These are phyloP conservation scores for Incurvaria masculella DNA, from an alignment of 2,888 invertebrate species.

Conservation along the genomic window DNA sequence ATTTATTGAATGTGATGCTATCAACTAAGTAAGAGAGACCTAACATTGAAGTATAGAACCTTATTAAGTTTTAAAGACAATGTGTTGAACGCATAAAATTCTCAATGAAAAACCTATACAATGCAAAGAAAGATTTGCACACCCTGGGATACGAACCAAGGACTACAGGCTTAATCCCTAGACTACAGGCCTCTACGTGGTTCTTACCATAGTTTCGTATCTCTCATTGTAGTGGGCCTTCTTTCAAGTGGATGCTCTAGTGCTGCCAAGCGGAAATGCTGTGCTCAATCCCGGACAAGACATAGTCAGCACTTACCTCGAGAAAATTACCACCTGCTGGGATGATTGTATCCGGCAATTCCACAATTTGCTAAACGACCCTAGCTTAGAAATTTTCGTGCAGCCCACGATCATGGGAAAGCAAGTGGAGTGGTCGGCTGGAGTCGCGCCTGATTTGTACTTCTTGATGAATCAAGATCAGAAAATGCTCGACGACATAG, in stretches of 20 bases:
- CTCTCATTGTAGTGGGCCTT: constrained; percentile 55
- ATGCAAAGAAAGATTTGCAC: too few relatives aligned
- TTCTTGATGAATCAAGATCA: constrained; percentile 69
- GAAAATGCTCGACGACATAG: constrained; percentile 50
- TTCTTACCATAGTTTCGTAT: too few relatives aligned
- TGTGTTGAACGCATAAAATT: too few relatives aligned
- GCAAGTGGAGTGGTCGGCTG: constrained; percentile 72
- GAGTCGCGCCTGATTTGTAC: constrained; percentile 67
- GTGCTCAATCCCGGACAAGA: constrained; percentile 60
- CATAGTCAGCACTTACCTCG: constrained; percentile 55
- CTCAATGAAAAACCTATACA: too few relatives aligned
- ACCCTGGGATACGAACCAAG: too few relatives aligned
- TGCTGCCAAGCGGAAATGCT: constrained; percentile 33
- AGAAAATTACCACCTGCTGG: constrained; percentile 63
- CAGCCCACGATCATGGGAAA: constrained; percentile 83
- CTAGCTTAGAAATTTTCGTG: constrained; percentile 68
- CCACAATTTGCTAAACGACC: constrained; percentile 69
- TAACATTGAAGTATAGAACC: too few relatives aligned
- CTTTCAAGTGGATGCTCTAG: constrained; percentile 59
- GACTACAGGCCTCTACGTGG: too few relatives aligned
- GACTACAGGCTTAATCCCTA: too few relatives aligned
- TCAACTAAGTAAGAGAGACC: too few relatives aligned
- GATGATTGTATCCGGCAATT: constrained; percentile 66
- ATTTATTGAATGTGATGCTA: too few relatives aligned
- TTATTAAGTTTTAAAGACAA: too few relatives aligned